Conservation (phyloP, 1,140 invertebrate species). For the Plutomurus gul region DNA sequence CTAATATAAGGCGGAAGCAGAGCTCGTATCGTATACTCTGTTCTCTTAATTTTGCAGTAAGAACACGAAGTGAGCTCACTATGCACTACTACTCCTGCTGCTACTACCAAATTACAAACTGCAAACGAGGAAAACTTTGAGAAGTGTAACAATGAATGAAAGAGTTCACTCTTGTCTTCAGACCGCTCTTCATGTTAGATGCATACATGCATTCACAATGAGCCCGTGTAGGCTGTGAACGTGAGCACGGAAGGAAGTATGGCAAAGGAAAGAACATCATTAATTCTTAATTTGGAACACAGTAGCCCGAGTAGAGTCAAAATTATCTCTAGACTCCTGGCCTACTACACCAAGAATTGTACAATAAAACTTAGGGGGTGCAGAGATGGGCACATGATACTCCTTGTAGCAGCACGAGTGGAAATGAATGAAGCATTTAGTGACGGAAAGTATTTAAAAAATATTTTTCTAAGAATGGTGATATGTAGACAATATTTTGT, state of each 20-base stretch:
- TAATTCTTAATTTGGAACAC: constrained; percentile 33
- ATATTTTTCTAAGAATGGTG: no score
- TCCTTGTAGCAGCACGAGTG: no score
- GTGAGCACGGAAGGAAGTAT: neutral
- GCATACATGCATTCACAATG: neutral
- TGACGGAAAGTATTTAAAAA: no score
- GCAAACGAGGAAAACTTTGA: neutral
- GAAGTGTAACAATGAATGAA: constrained; percentile 6
- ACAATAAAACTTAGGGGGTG: no score
- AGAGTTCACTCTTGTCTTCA: neutral
- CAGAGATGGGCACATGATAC: no score
- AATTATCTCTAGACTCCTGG: neutral
- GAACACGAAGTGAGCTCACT: no score
- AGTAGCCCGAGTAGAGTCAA: neutral
- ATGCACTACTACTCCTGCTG: neutral
- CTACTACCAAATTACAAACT: neutral
- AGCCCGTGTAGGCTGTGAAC: neutral
- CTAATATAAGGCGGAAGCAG: no score
- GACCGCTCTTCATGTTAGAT: neutral
- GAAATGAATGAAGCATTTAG: no score
- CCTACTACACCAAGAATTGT: no score
- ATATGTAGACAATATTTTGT: no score
- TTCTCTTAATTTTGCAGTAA: no score
- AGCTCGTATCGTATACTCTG: no score
- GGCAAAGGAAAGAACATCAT: constrained; percentile 30